Conservation (phyloP, 2,113 vertebrate genomes). For the Cyanoderma ruficeps region DNA sequence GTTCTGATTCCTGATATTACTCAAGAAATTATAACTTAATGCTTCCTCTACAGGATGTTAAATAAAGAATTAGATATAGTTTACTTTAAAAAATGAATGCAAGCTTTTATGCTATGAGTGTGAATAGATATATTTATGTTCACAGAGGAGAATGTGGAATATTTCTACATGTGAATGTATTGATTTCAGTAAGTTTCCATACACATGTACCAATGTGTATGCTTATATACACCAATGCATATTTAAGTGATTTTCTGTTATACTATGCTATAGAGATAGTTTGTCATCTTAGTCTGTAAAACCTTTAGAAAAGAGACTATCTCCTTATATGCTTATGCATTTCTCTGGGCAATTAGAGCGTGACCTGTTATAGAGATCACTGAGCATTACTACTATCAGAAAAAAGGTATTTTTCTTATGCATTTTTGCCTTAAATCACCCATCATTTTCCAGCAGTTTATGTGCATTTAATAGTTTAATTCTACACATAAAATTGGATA, state of each 20-base stretch:
- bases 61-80: neutral
- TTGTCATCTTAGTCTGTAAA: neutral
- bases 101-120: neutral
- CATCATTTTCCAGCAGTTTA: neutral
- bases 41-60: neutral
- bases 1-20: neutral
- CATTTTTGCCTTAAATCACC: neutral
- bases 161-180: neutral
- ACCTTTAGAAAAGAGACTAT: neutral
- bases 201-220: neutral
- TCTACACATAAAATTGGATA: neutral
- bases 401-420: neutral
- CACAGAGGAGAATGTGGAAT: neutral
- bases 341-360: conserved; percentile 1
- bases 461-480: neutral
- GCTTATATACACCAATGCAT: neutral
- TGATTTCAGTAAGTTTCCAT: neutral
- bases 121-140: neutral
- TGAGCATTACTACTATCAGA: neutral
- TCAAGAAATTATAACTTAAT: neutral
- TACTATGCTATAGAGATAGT: neutral
- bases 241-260: neutral
- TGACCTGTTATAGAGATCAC: neutral
- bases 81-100: neutral
- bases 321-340: neutral